Evolutionary conservation across 2,888 invertebrate genomes (phyloP), one percentile per base, ranked within the genome.

Genomic region (Bugulina stolonifera): DNA sequence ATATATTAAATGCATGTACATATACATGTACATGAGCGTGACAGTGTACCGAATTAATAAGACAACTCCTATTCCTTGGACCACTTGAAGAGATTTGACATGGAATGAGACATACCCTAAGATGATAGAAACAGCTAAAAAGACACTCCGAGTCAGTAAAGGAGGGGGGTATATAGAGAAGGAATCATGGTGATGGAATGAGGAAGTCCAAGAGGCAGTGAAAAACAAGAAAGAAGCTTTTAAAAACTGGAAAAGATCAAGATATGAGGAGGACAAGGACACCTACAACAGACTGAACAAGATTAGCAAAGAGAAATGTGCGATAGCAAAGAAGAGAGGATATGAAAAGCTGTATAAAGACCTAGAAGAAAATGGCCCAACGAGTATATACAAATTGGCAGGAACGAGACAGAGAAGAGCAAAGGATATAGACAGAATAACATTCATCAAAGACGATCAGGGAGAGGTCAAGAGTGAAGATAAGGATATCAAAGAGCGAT

Each of bases 311-410:
- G 52, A 52, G 52, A 52, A 52, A 22, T 52, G 52, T 52, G 52
- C 22, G 52, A 52, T 52, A 14, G 52, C 52, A 22, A 52, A n/a
- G n/a, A n/a, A n/a, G n/a, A n/a, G n/a, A 52, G 52, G 52, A 52
- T 52, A 52, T 22, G 52, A 52, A 52, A 52, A 52, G 52, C 52
- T 52, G 52, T 52, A 52, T 52, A 52, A 52, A 52, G 52, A 52
- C 52, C 10, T 52, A 52, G 52, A 52, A 22, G 52, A 52, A 52
- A 52, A 52, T 52, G 10, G 52, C 52, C 52, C 52, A 22, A 52
- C 10, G 52, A 52, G 22, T 14, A 52, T 52, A 52, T 52, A 52
- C 52, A 52, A 52, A 52, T 52, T 52, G 22, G 52, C 52, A 52
- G 22, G 52, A 22, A 52, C 52, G 10, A 52, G 22, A 22, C 52